Evolutionary conservation across 2,797 vertebrate genomes (phyloP), one percentile per base, ranked within the genome.

Genomic region (Hoplostethus mediterraneus): DNA sequence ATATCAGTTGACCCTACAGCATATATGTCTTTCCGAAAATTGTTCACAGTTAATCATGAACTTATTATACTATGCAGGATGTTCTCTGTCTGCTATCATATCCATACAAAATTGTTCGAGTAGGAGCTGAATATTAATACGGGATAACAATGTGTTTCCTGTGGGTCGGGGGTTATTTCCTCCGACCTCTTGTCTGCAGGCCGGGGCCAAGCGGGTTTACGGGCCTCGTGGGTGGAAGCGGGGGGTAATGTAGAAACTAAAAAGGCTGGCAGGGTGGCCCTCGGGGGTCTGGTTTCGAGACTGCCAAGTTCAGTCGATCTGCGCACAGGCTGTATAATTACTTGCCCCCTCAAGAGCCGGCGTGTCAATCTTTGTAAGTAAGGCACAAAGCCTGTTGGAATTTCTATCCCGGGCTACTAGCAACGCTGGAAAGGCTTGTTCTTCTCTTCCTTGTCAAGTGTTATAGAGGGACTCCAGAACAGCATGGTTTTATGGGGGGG

Each of bases 301-400:
- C 79, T 66, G 70, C 47, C 21, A 66, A 89, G 87, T 91, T 95
- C 91, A 89, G 91, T 89, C 91, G 75, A 67, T 90, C 89, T 79
- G 84, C 54, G 71, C 44, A 71, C 53, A 63, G 67, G 71, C 75
- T 69, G 74, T 92, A 80, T 93, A 95, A 96, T 96, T 95, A 93
- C 75, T 80, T 86, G 58, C 92, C 91, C 86, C 91, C 90, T 91
- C 81, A 77, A 91, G 93, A 94, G 92, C 81, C 79, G 81, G 88
- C 52, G 47, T 91, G 94, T 92, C 95, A 95, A 87, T 95, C 92
- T 90, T 95, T 93, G 94, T 95, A 94, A 95, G 73, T 55, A 47
- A 67, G 56, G 63, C 7, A 51, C 55, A 67, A n/a, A 73, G 40
- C 40, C 40, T 44, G 40, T 44, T 44, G 40, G 40, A 44, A 11